phyloP scores from a whole-genome alignment of 2,797 vertebrate species.

The Galaxias olidus region DNA sequence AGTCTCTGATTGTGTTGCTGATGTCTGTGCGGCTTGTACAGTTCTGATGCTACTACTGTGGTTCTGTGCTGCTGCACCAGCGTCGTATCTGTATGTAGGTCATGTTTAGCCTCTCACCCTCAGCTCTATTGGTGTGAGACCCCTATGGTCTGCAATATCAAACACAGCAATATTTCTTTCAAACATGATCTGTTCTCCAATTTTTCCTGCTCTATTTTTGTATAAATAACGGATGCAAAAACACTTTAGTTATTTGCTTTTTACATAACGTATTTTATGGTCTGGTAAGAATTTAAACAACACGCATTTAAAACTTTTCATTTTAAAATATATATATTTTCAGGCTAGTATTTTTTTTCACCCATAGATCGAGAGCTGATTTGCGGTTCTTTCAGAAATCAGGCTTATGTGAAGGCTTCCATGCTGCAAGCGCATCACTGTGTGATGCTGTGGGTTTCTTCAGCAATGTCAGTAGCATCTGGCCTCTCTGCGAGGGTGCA shows the following conservation, averaged over 20 bases:
- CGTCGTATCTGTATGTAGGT: background rate
- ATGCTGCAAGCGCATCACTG: conserved; percentile 38
- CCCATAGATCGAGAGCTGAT: conserved; percentile 14
- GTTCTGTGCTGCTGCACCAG: background rate
- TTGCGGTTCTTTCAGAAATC: conserved; percentile 37
- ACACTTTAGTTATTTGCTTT: no score
- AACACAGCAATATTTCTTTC: no score
- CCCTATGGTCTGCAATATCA: background rate
- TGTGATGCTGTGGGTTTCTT: conserved; percentile 40
- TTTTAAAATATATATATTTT: no score
- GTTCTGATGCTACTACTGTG: background rate
- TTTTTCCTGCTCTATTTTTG: no score
- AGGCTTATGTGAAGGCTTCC: conserved; percentile 38
- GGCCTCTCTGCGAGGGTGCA: conserved; percentile 31
- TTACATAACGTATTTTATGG: no score
- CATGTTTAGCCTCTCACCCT: background rate
- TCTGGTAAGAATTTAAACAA: no score
- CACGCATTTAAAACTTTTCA: no score
- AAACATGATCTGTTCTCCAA: no score
- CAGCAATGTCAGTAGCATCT: conserved; percentile 57
- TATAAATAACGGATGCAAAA: no score
- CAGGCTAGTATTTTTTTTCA: no score
- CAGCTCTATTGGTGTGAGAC: background rate
- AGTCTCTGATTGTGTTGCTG: conserved; percentile 12
- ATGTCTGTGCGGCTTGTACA: background rate